Base-by-base conservation (phyloP, 2,888 invertebrate genomes). In the Hirtodrosophila cameraria region DNA sequence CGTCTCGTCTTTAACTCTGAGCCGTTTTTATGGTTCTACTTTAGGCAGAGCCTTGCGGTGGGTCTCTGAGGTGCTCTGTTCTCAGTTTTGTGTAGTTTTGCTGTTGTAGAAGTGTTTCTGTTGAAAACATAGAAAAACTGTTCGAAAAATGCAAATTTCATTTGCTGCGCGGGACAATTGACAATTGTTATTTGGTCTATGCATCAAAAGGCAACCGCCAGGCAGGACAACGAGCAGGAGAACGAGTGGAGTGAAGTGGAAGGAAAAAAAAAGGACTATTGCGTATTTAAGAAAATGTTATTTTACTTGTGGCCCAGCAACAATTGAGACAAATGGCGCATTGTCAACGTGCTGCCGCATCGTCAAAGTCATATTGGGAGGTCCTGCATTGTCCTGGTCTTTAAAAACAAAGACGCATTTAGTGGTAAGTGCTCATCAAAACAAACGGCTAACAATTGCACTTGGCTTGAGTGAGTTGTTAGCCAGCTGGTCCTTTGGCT, bases 231-330 rank as follows among this genome's bases (percentile, higher is more conserved):
- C 42, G 35, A 45, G 41, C 55, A 48, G 41, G n/a, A n/a, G n/a
- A n/a, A n/a, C n/a, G n/a, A n/a, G n/a, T n/a, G n/a, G n/a, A n/a
- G n/a, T n/a, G n/a, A n/a, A n/a, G n/a, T n/a, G n/a, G n/a, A n/a
- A n/a, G n/a, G n/a, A n/a, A n/a, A n/a, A n/a, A n/a, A 73, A 80
- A 80, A 81, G 77, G 81, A 82, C 83, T 83, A 82, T 82, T 82
- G 80, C 83, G 83, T 81, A 76, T 82, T 78, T 74, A 83, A 58
- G n/a, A n/a, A 78, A 78, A 71, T 66, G 74, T 81, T 68, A 73
- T 77, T 73, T 79, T 73, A 50, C 54, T 58, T 72, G 55, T 72
- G 75, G 50, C 53, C 53, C 43, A 50, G 55, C 54, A 61, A 75
- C 72, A 65, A 64, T 72, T 64, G 58, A 69, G 63, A 74, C 79